phyloP scores from a whole-genome alignment of 2,113 vertebrate species.

The Catharus bicknelli region DNA sequence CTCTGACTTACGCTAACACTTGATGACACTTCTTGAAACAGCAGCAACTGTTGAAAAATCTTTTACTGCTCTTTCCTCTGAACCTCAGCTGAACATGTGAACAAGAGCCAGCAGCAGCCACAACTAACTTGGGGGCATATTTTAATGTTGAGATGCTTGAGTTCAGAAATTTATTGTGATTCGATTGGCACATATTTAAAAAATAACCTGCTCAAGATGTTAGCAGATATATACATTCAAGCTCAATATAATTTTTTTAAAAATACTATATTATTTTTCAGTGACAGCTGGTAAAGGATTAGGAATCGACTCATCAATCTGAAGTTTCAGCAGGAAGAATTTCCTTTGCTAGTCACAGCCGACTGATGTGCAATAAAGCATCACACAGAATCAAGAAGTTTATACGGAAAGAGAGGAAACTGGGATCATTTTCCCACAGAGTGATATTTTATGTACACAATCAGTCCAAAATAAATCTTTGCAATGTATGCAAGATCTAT shows the following conservation, averaged over 20 bases:
- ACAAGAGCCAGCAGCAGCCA: not conserved
- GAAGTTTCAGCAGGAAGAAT: not conserved
- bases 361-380: not conserved
- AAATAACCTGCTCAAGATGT: not conserved
- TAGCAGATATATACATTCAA: not conserved
- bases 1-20: not conserved
- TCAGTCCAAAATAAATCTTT: not conserved
- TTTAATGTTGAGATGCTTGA: accelerated
- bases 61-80: not conserved
- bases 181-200: not conserved
- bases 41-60: not conserved
- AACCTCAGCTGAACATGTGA: not conserved
- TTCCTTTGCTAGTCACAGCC: not conserved
- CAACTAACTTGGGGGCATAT: not conserved
- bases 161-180: not conserved
- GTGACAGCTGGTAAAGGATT: not conserved
- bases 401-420: not conserved
- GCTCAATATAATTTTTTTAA: not conserved
- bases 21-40: not conserved
- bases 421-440: not conserved
- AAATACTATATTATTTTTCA: not conserved
- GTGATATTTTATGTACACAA: not conserved
- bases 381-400: not conserved
- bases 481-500: not conserved
- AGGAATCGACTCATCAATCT: not conserved